Conservation (phyloP, 2,113 vertebrate species). For the Maccullochella peelii region DNA sequence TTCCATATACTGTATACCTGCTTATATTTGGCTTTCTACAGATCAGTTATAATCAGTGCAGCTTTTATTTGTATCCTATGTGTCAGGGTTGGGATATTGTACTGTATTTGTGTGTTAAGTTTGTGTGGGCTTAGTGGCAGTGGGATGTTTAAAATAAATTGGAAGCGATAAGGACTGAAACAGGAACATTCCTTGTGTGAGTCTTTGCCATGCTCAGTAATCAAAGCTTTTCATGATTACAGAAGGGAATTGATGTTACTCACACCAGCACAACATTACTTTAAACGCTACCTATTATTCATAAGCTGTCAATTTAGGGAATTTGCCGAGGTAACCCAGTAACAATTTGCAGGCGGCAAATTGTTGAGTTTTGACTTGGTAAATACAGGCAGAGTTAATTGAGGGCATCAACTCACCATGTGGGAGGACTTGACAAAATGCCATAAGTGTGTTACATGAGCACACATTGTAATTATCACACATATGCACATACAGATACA, state of each 20-base stretch:
- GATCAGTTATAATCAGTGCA: conserved; percentile 3
- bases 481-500: conserved; percentile 51
- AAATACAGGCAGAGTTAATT: conserved; percentile 80
- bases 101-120: conserved; percentile 5
- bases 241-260: conserved; percentile 74
- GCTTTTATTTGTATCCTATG: conserved; percentile 21
- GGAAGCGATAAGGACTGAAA: conserved; percentile 52
- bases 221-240: conserved; percentile 79
- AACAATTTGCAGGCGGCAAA: conserved; percentile 73
- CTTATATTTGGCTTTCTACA: neutral
- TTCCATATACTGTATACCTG: neutral
- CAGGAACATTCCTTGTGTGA: conserved; percentile 58
- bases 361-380: conserved; percentile 76
- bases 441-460: conserved; percentile 76
- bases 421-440: conserved; percentile 77
- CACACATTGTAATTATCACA: conserved; percentile 73
- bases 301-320: conserved; percentile 82
- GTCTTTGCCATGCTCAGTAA: conserved; percentile 69
- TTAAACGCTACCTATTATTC: conserved; percentile 81
- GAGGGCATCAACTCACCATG: conserved; percentile 74
- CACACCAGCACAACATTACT: conserved; percentile 70
- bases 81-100: neutral
- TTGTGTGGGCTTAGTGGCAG: conserved; percentile 22
- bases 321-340: conserved; percentile 78
- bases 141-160: conserved; percentile 59